These are phyloP conservation scores for Artibeus lituratus DNA, from an alignment of 2,797 vertebrate genomes.

Conservation along the genomic window DNA sequence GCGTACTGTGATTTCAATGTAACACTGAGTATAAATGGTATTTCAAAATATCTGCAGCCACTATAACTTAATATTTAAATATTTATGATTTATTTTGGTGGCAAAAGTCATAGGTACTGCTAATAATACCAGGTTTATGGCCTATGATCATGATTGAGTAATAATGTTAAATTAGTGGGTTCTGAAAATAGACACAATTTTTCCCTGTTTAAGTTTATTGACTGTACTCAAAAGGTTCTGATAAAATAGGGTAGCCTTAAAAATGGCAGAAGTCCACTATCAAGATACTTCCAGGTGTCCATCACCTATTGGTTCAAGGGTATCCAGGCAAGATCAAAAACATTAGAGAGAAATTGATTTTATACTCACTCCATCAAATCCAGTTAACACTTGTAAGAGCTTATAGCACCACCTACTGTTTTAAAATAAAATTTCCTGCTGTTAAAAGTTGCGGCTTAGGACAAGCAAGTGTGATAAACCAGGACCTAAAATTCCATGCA, in stretches of 20 bases:
- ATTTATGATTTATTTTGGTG: constrained; percentile 4
- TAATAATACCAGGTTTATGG: background rate
- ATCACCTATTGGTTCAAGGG: background rate
- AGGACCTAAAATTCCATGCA: background rate
- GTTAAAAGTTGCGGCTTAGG: background rate
- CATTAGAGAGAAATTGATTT: background rate
- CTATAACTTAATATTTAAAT: background rate
- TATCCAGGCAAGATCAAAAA: background rate
- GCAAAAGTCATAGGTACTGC: background rate
- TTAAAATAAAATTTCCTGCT: constrained; percentile 20
- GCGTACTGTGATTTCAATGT: background rate
- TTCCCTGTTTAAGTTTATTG: background rate
- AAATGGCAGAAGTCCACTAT: background rate
- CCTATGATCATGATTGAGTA: background rate
- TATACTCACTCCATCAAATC: background rate
- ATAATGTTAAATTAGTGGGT: background rate
- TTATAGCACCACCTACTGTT: constrained; percentile 62
- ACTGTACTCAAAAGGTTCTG: background rate
- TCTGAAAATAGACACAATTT: constrained; percentile 11
- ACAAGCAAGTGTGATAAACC: background rate
- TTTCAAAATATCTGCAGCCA: background rate
- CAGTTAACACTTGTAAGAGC: background rate
- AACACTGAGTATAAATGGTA: background rate
- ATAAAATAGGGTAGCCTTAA: background rate
- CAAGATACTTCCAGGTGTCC: background rate